Base-by-base conservation (phyloP, 2,888 invertebrate genomes). In the Andrena flavipes region DNA sequence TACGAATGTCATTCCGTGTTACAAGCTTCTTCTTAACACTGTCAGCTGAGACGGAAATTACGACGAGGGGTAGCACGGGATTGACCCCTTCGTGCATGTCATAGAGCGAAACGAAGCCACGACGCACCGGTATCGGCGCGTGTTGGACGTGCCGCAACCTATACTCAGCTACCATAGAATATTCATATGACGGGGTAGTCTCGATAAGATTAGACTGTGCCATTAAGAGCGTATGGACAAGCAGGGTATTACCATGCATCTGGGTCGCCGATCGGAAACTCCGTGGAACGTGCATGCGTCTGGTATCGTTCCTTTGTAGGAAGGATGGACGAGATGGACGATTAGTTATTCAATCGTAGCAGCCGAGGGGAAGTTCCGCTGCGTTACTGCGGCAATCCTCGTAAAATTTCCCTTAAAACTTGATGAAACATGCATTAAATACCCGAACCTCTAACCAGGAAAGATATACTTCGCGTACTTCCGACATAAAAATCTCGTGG, bases 161-260 rank as follows among this genome's bases (percentile, higher is more conserved):
- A 90, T 92, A 90, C 91, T 91, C 90, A 91, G 87, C 87, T 84
- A 82, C 86, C 90, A 92, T 92, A 89, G 92, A 92, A 92, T 92
- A 92, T 92, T 92, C 92, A 92, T 93, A 91, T 78, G 82, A 68
- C 85, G 86, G 63, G 71, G 87, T 80, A 70, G 82, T 80, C 70
- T 84, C 91, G 92, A 92, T 92, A 92, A 92, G 90, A 91, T 89
- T 88, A 81, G 73, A 84, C 88, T 30, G 90, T 89, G 86, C 90
- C 87, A 90, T 90, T 91, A 90, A 87, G 79, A 90, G 88, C 67
- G 73, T 90, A 89, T 88, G 87, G 89, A 88, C 87, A 89, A 87
- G 87, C 85, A 82, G 73, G 80, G 81, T 67, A 56, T 90, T 88
- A 65, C 76, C 78, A 90, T 91, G 90, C 83, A 91, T 90, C 82